Evolutionary conservation across 2,113 vertebrate species (phyloP), one percentile per base, ranked within the genome.

Genomic region (Holacanthus passer): DNA sequence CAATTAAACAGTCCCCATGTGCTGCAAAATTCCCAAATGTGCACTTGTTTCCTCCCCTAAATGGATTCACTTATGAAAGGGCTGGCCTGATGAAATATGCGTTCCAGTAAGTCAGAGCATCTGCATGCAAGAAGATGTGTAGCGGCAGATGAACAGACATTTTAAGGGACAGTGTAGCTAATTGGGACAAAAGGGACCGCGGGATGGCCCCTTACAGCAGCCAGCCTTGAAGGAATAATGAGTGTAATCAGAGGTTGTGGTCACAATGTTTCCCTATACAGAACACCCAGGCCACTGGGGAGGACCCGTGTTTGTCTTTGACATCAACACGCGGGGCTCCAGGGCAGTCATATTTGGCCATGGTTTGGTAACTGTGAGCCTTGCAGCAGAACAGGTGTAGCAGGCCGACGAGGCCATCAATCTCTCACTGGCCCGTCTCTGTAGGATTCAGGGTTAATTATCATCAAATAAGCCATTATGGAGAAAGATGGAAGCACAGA

Each of bases 381-480:
- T 77, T 82, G 79, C 86, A 86, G 91, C 88, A 62, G 93, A 95
- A 94, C 94, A 95, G 94, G 94, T 95, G 94, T 93, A 94, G 90
- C 86, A 52, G 85, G 80, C 87, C 89, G 83, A 92, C 85, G 81
- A 90, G 91, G 88, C 93, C 91, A 95, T 95, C 92, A 94, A 95
- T 95, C 94, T 95, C 92, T 86, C 88, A 73, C 92, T 58, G 77
- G 93, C 82, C 87, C 47, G 91, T 93, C 94, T 93, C 94, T 79
- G 92, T 92, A 91, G 93, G 91, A 95, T 93, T 95, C 93, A 93
- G 93, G 92, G 92, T 95, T 96, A 94, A 95, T 95, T 95, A 95
- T 95, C 94, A 52, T 95, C 94, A 94, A 94, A 94, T 94, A 94
- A 94, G 86, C 90, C 91, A 95, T 95, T 92, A 94, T 92, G 91